Evolutionary conservation across 2,888 invertebrate species (phyloP), one percentile per base, ranked within the genome.

Genomic region (Melolontha melolontha): DNA sequence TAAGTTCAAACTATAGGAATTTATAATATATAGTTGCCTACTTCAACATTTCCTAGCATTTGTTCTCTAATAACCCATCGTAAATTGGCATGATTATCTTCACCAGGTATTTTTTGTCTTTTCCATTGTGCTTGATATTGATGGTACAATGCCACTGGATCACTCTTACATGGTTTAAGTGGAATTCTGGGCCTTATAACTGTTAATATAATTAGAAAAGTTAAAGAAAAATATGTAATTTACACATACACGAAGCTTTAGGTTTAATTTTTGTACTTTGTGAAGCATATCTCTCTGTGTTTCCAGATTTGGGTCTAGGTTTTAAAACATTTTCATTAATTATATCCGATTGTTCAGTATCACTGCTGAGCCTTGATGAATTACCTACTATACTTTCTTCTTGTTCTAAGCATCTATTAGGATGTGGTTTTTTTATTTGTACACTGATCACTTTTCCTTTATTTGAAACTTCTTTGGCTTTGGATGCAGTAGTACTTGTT

Each of bases 111-210:
- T 76, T 91, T 91, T 71, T 91, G 89, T 76, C 89, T 88, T 17
- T 88, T 88, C 94, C 94, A 94, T 75, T 90, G 84, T 39, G 87
- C 85, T 74, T 90, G 89, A 78, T 94, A 94, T 75, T 91, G 89
- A 73, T 93, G 92, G 77, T 93, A 94, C 14, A 93, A 82, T 14
- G 89, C 85, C 0, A 94, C 93, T 14, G 94, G 93, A 79, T 93
- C 93, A 79, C 86, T 86, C 80, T 87, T 88, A 72, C 84, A 84
- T 62, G 82, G 83, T 27, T 80, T 76, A 51, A 83, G 83, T 49
- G 82, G 81, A 74, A 82, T 84, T 29, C 86, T 85, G 8, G 89
- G 87, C 78, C 86, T 86, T 66, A 91, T 90, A 79, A 90, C 91
- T 91, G 81, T 64, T 85, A 42, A 67, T 2, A 51, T 27, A 50